phyloP scores from a whole-genome alignment of 2,113 vertebrate genomes.

The Cisticola juncidis region DNA sequence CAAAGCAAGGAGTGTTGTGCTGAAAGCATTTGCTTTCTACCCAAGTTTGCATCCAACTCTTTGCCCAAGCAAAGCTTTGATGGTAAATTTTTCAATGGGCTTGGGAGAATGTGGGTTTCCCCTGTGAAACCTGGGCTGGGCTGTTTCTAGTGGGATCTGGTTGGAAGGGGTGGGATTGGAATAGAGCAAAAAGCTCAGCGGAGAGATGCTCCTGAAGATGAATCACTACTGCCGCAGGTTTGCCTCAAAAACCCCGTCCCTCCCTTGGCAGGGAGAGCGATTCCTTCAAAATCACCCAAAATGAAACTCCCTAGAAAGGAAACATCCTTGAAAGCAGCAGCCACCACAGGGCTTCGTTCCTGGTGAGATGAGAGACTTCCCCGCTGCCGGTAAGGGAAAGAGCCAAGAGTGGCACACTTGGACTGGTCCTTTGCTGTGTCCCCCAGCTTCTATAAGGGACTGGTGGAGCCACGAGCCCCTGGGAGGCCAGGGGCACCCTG shows the following conservation, averaged over 20 bases:
- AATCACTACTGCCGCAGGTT: background rate
- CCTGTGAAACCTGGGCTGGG: rapidly evolving
- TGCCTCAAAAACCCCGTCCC: background rate
- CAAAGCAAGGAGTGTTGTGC: conserved; percentile 25
- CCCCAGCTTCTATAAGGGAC: rapidly evolving
- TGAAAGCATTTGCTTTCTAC: conserved; percentile 55
- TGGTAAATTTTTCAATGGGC: background rate
- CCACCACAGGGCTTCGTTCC: conserved; percentile 3
- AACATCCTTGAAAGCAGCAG: conserved; percentile 47
- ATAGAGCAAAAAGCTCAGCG: background rate
- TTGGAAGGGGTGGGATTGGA: background rate
- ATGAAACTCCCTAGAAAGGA: background rate
- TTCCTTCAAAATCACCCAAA: background rate
- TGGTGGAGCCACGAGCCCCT: rapidly evolving
- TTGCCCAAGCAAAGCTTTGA: background rate
- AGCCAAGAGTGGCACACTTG: rapidly evolving
- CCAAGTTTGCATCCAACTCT: conserved; percentile 3
- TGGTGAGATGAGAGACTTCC: background rate
- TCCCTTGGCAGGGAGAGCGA: background rate
- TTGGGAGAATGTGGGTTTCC: background rate
- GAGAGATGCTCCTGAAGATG: background rate
- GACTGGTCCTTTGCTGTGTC: background rate
- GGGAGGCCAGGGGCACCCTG: background rate
- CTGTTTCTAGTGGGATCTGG: background rate
- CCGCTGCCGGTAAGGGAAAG: background rate